Evolutionary conservation across 2,888 invertebrate species (phyloP), one percentile per base, ranked within the genome.

Genomic region (Rhingia campestris): DNA sequence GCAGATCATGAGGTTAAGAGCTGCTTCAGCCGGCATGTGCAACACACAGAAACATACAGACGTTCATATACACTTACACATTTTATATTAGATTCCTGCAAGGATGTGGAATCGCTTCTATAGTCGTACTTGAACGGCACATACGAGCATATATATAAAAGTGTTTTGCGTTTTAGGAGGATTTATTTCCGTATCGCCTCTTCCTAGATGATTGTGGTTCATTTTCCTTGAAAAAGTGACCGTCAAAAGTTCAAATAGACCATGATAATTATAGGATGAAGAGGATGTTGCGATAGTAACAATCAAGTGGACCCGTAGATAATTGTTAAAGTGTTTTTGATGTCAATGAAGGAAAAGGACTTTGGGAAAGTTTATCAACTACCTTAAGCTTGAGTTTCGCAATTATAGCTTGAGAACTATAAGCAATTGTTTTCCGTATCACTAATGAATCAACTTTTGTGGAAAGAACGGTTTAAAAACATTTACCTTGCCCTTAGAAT

Each of bases 1-100:
- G 54, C 76, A 81, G 75, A 81, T 81, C 81, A 76, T 59, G 45
- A 81, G 70, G 66, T 72, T 81, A 81, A 81, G 66, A 81, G 70
- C 70, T 59, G 1, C 54, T 61, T 66, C 54, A 81, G 12, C 6
- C 10, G 22, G 4, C 22, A 49, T 14, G 49, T 22, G 22, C 22
- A 61, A 67, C 66, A 54, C 9, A 49, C 41, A 14, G 30, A n/a
- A 4, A 30, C 51, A 66, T 64, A 66, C 6, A 7, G 32, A 51
- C 10, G 1, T 41, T 43, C 9, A 51, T 39, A 59, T 12, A 53
- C n/a, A 41, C n/a, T 10, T 14, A 32, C 7, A 3, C 39, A 39
- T 30, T 12, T 49, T 32, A 76, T 61, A 67, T 59, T 67, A 41
- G 10, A 14, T 39, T 73, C 22, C 22, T 22, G 10, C 39, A 61